Evolutionary conservation across 2,113 vertebrate genomes (phyloP), one percentile per base, ranked within the genome.

Genomic region (Pygoscelis adeliae): DNA sequence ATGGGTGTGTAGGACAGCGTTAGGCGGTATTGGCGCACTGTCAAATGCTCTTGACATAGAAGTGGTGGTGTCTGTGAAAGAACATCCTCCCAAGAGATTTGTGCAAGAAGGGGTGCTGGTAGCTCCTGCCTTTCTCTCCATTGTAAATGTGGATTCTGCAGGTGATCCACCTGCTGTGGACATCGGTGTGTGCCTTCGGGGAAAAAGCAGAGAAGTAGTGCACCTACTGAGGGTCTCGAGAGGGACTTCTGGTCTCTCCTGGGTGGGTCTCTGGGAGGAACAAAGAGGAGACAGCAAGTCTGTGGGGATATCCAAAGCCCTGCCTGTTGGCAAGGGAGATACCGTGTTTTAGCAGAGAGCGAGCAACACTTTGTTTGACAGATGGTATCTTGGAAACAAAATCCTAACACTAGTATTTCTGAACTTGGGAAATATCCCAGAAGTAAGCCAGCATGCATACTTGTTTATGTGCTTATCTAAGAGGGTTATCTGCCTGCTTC

Each of bases 121-220:
- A 44, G 32, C 36, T 74, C 53, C 32, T 30, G 27, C 42, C 46
- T 69, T 29, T 19, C 20, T 42, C 63, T 15, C 32, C 50, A 10
- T 38, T 16, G 0, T 8, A 34, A 55, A 11, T 1, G 1, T 34
- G 77, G 50, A 10, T 53, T 44, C 71, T 61, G 62, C 38, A 26
- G 70, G 52, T 29, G 29, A 21, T 42, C 44, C 30, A 3, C 14
- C 34, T 63, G 63, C 50, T 63, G 21, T 8, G 25, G n/a, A 26
- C 3, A 1, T 21, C 46, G 11, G 14, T 12, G 0, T 4, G 50
- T 26, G 38, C 50, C 49, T 25, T n/a, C 0, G 3, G 30, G 50
- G 9, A 27, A 40, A 42, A 44, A 27, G 12, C 13, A 1, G 70
- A 21, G 42, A 8, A 56, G 32, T 2, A 6, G 56, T 11, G 58